Base-by-base conservation (phyloP, 2,113 vertebrate genomes). In the Baryphthengus martii region DNA sequence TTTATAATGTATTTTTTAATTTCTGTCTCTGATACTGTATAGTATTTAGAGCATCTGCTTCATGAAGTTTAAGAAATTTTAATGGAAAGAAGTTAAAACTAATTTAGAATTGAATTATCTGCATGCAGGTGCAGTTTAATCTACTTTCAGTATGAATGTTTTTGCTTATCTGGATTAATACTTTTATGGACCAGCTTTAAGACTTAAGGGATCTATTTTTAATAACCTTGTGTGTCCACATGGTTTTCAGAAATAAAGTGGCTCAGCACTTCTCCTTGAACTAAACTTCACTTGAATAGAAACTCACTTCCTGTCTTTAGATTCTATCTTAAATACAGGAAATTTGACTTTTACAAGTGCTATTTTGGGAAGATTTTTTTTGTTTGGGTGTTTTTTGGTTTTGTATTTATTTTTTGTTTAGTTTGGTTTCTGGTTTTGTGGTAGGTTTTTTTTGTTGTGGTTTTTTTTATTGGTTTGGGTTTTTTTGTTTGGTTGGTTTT, bases 271-370 rank as follows among this genome's bases (percentile, higher is more conserved):
- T 52, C 16, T 79, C 2, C 42, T 72, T 50, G 31, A 90, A 68
- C 20, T 53, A 13, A 68, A 39, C 31, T 72, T 66, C 13, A 42
- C 11, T 13, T 59, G 9, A 75, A 42, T 5, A 71, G 35, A 66
- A 62, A 26, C 72, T 75, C 31, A 65, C 14, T 70, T 65, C 2
- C 2, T 16, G 3, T 44, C 74, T 85, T 82, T 12, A 70, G 25
- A 37, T 42, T 66, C 4, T 40, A 0, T 55, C 4, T 65, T 70
- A 14, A 0, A 0, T 70, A 15, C 12, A n/a, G 29, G 50, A 70
- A 73, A 70, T n/a, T 29, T 67, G 9, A 63, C 26, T 87, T 53
- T 31, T 88, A 2, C 10, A 72, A 40, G 11, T 40, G 44, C 4
- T 68, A 2, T 76, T 80, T 45, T 55, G 14, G 20, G 10, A 21